These are phyloP conservation scores for Alectoris magna DNA, from an alignment of 2,797 vertebrate genomes.

Conservation along the genomic window DNA sequence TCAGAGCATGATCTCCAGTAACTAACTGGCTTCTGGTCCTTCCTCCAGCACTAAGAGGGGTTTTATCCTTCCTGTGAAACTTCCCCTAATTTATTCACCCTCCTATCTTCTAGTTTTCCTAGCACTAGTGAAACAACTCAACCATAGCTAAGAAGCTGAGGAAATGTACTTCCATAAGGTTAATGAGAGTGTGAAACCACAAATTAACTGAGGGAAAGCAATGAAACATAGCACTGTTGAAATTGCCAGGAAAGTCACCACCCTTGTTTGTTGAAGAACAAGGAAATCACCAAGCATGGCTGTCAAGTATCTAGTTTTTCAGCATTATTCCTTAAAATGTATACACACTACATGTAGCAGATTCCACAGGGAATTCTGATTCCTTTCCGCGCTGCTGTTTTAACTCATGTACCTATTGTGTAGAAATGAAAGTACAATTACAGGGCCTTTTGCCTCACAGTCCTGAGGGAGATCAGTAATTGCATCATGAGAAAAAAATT, in stretches of 20 bases:
- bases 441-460: not conserved
- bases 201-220: not conserved
- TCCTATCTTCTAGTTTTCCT: not conserved
- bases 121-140: not conserved
- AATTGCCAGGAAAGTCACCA: not conserved
- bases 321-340: not conserved
- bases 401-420: not conserved
- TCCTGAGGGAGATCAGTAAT: not conserved
- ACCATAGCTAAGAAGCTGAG: not conserved
- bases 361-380: not conserved
- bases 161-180: not conserved
- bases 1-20: constrained; percentile 6
- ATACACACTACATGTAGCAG: not conserved
- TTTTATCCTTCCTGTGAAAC: constrained; percentile 35
- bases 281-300: not conserved
- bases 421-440: not conserved
- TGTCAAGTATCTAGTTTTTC: not conserved
- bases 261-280: not conserved
- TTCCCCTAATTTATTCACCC: constrained; percentile 9
- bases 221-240: not conserved
- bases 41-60: not conserved
- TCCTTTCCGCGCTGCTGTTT: not conserved
- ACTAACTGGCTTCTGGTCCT: constrained; percentile 23
- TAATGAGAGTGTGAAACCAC: not conserved
- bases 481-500: not conserved